phyloP scores from a whole-genome alignment of 2,797 vertebrate genomes.

The Poeciliopsis turneri region DNA sequence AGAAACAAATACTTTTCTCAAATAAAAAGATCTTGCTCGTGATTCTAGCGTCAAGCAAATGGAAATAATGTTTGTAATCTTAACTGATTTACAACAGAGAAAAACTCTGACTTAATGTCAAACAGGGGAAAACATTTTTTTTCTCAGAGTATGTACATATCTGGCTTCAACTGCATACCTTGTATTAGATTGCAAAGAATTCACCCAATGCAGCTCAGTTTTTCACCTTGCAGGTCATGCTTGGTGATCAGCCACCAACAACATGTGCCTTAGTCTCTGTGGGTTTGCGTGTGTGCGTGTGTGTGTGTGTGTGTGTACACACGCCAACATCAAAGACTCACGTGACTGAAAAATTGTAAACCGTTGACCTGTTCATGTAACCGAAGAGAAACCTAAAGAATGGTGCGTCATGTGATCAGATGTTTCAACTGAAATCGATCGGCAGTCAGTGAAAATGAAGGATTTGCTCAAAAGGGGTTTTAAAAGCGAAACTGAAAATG shows the following conservation, averaged over 20 bases:
- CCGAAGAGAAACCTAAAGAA: conserved; percentile 27
- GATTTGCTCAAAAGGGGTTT: conserved; percentile 26
- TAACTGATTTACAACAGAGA: not conserved
- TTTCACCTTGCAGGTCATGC: conserved; percentile 15
- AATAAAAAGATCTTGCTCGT: not conserved
- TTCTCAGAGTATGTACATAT: not conserved
- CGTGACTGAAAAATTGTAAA: not conserved
- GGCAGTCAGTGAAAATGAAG: conserved; percentile 22
- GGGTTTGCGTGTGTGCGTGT: too few species aligned
- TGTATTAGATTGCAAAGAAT: conserved; percentile 47
- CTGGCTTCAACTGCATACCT: conserved; percentile 8
- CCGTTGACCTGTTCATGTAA: not conserved
- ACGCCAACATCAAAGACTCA: conserved; percentile 41
- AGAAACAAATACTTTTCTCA: not conserved
- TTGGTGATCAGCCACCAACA: conserved; percentile 41
- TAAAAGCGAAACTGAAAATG: conserved; percentile 12
- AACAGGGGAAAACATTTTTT: not conserved
- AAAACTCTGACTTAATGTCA: not conserved
- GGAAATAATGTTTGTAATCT: not conserved
- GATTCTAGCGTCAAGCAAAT: not conserved
- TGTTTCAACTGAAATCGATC: not conserved
- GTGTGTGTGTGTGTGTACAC: conserved; percentile 13
- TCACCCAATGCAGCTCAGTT: conserved; percentile 39
- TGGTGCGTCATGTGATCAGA: conserved; percentile 27
- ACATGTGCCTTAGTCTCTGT: conserved; percentile 73